Evolutionary conservation across 1,140 invertebrate species (phyloP), one percentile per base, ranked within the genome.

Genomic region (Sycophila sp.): DNA sequence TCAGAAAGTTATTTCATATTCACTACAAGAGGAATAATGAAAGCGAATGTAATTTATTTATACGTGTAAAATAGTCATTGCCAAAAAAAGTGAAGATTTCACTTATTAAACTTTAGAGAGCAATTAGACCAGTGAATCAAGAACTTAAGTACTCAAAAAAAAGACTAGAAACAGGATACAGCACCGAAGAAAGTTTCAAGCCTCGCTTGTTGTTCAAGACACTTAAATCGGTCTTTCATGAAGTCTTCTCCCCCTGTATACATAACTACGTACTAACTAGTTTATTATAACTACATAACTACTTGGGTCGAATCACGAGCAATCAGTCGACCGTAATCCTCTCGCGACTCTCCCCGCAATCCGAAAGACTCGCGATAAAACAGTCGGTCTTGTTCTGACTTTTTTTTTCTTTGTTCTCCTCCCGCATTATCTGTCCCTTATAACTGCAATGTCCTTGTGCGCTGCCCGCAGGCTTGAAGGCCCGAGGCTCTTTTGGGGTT

Each of bases 311-410:
- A 17, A 55, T 17, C 51, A 10, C 51, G 30, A 55, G 56, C 56
- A 59, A 59, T 59, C 56, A 59, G 56, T 59, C 56, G 56, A 42
- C 56, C 40, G 36, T 42, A 59, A 59, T 59, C 19, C 28, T 58
- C 55, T 15, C 55, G 19, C 19, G 11, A 8, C n/a, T 47, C 19
- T 47, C 42, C n/a, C 42, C 4, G 26, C 49, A 51, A 24, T 30
- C 26, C 26, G 28, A 24, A 51, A n/a, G n/a, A n/a, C n/a, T 28
- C 49, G 49, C 49, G 24, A 30, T 51, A 36, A 36, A 36, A 28
- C 26, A 32, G 51, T 30, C 15, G 7, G 26, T 55, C n/a, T 47
- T n/a, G n/a, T 22, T 47, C 42, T 22, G 24, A 47, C 24, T 22
- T 55, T 30, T 15, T 55, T 30, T 6, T 55, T 55, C 26, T 32